A percentile compares a stretch with the other conserved stretches of the same genome.
These are phyloP conservation scores for Merops nubicus DNA, from an alignment of 2,113 vertebrate genomes.

Conservation along the genomic window DNA sequence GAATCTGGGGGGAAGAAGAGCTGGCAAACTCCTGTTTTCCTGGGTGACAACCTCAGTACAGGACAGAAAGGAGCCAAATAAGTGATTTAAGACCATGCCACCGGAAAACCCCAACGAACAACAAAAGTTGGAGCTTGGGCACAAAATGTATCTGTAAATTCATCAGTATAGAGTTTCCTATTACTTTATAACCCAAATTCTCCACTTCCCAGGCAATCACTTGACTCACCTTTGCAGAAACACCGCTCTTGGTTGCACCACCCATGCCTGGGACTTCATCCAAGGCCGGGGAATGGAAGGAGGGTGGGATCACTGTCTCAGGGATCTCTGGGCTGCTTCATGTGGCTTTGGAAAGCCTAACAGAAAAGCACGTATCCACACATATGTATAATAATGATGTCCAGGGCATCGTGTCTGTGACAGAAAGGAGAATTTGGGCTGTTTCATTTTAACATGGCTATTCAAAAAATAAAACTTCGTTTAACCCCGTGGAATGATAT, in stretches of 20 bases:
- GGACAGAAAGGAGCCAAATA: no score
- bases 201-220: background rate
- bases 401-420: background rate
- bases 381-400: accelerated
- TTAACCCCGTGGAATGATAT: background rate
- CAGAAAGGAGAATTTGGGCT: background rate
- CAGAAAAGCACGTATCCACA: background rate
- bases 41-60: accelerated
- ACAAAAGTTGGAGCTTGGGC: background rate
- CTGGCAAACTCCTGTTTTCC: accelerated
- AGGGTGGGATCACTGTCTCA: background rate
- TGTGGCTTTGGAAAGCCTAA: background rate
- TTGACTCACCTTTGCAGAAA: background rate
- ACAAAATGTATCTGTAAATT: background rate
- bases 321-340: accelerated
- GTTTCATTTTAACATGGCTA: background rate
- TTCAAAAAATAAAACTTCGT: background rate
- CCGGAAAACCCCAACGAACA: background rate
- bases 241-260: background rate
- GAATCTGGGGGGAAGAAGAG: background rate
- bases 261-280: background rate
- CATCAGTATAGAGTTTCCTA: background rate
- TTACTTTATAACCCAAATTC: background rate
- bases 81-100: background rate
- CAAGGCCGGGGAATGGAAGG: no score